Percentiles rank a stretch among this genome's conserved stretches.
Conservation (phyloP, 2,888 invertebrate genomes). For the Pharmacophagus antenor region DNA sequence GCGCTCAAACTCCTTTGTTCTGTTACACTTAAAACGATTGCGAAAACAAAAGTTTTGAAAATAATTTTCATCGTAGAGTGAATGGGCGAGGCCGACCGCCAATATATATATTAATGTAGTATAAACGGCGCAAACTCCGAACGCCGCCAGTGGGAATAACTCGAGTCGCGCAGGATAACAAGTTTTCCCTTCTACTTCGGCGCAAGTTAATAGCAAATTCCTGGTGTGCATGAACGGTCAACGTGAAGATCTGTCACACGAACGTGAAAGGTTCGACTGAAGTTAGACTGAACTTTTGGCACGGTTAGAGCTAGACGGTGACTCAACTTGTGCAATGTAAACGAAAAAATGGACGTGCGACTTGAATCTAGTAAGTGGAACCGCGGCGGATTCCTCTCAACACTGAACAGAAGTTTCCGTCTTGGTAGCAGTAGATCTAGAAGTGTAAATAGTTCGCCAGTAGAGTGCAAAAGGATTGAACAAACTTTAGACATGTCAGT, state of each 20-base stretch:
- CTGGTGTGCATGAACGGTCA: constrained; percentile 20
- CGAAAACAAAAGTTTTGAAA: constrained; percentile 42
- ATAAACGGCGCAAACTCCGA: constrained; percentile 54
- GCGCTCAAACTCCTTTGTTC: constrained; percentile 55
- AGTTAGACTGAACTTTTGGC: constrained; percentile 33
- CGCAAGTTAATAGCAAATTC: constrained; percentile 39
- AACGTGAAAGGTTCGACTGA: constrained; percentile 4
- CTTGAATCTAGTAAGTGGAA: constrained; percentile 69
- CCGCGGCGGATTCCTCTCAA: constrained; percentile 72
- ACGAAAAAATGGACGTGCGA: constrained; percentile 69
- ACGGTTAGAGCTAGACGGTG: constrained; percentile 47
- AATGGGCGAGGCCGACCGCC: constrained; percentile 60
- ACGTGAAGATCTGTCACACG: constrained; percentile 4
- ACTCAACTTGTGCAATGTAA: constrained; percentile 70
- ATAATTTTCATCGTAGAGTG: constrained; percentile 42
- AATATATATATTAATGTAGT: constrained; percentile 33
- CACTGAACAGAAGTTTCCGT: constrained; percentile 74
- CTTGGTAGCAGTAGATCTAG: constrained; percentile 59
- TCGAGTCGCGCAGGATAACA: constrained; percentile 45
- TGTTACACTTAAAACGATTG: constrained; percentile 46
- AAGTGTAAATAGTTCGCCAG: constrained; percentile 51
- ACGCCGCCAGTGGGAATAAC: constrained; percentile 42
- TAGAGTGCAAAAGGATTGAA: constrained; percentile 55
- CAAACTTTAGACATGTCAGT: constrained; percentile 52
- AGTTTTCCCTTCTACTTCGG: constrained; percentile 35